Evolutionary conservation across 2,888 invertebrate genomes (phyloP), one percentile per base, ranked within the genome.

Genomic region (Aphidoletes aphidimyza): DNA sequence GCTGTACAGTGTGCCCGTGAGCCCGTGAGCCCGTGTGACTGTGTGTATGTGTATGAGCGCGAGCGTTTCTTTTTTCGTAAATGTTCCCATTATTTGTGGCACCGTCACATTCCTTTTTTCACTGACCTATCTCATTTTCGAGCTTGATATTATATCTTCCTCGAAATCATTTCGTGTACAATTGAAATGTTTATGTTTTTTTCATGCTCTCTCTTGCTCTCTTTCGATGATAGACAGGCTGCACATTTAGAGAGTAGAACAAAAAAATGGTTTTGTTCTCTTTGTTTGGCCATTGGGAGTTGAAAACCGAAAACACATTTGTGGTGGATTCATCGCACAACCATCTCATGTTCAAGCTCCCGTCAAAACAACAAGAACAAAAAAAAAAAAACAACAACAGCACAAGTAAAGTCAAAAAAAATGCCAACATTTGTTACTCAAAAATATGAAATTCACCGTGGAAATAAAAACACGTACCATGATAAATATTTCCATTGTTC

Each of bases 41-140:
- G n/a, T n/a, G n/a, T n/a, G n/a, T n/a, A n/a, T 42, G 14, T 42
- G 14, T 42, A 42, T 42, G 14, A 9, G 6, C 42, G 42, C 14
- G 6, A 14, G 14, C 14, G 42, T 54, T 22, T 54, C 2, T 30
- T 69, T 30, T 69, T 69, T 69, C 30, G 69, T 69, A n/a, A 69
- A 69, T 30, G 69, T 69, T 69, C n/a, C 69, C 69, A 69, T 69
- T 69, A 69, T 69, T 69, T 69, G 69, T 69, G 30, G 69, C 30
- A 30, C 69, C 69, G 69, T 69, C 69, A 34, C 69, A 69, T 69
- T 69, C 69, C 69, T 30, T 69, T 69, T 69, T 69, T 69, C 30
- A 69, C 69, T 69, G 69, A 69, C 69, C 69, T 69, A 69, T 69
- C 69, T 69, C 69, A 69, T 69, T 69, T 69, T 69, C 69, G 69